Evolutionary conservation across 1,140 invertebrate species (phyloP).

Genomic region (Amphibalanus amphitrite): DNA sequence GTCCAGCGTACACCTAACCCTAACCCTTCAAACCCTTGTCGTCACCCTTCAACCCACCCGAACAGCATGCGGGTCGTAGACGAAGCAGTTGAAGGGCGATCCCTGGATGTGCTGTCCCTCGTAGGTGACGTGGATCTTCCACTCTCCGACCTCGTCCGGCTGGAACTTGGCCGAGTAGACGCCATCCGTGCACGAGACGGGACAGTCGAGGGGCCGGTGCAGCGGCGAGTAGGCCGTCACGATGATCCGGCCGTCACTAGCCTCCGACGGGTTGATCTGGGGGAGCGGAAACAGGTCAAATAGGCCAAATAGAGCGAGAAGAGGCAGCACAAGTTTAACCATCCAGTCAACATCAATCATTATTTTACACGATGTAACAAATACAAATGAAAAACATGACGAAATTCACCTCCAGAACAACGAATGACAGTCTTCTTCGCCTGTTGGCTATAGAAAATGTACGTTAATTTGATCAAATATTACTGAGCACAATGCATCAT

Average conservation of each 20-base stretch:
- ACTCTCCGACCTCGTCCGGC: slow-evolving; percentile 89
- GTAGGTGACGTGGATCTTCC: slow-evolving; percentile 89
- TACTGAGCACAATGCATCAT: too few relatives aligned
- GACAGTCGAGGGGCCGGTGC: slow-evolving; percentile 52
- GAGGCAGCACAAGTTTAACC: too few relatives aligned
- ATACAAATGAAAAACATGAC: too few relatives aligned
- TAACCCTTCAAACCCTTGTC: neutral
- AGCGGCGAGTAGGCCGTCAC: slow-evolving; percentile 78
- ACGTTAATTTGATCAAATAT: too few relatives aligned
- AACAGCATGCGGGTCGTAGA: slow-evolving; percentile 84
- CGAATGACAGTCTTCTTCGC: too few relatives aligned
- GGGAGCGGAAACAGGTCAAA: too few relatives aligned
- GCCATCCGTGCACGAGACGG: slow-evolving; percentile 47
- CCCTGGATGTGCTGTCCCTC: slow-evolving; percentile 90
- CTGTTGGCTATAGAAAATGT: too few relatives aligned
- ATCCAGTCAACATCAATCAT: too few relatives aligned
- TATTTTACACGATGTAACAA: too few relatives aligned
- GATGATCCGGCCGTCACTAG: slow-evolving; percentile 56
- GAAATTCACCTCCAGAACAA: too few relatives aligned
- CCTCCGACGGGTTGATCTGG: slow-evolving; percentile 43
- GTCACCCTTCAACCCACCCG: slow-evolving; percentile 40
- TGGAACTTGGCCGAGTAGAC: slow-evolving; percentile 85
- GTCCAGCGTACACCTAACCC: neutral
- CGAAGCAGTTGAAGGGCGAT: slow-evolving; percentile 90
- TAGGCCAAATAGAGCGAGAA: too few relatives aligned